phyloP scores from a whole-genome alignment of 2,888 invertebrate species.

The Acronicta leporina region DNA sequence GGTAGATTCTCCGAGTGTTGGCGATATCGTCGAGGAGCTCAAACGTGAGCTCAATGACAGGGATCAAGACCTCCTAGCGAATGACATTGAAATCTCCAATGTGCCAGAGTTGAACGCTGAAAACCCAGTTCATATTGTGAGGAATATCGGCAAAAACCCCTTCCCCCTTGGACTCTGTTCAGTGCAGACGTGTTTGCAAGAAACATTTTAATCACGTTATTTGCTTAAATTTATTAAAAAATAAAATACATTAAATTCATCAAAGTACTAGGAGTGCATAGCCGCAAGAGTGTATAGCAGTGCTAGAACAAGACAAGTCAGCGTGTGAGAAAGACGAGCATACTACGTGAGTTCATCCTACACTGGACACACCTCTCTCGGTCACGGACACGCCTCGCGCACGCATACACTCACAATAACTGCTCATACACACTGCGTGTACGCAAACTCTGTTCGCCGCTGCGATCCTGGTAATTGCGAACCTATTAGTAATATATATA shows the following conservation, averaged over 20 bases:
- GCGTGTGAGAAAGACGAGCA: constrained; percentile 3
- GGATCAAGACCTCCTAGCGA: too few species aligned
- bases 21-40: too few species aligned
- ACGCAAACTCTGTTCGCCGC: not conserved
- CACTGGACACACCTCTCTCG: constrained; percentile 2
- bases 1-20: too few species aligned
- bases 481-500: not conserved
- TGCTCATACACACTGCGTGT: not conserved
- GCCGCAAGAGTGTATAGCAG: not conserved
- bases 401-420: not conserved
- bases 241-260: constrained; percentile 5
- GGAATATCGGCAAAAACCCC: too few species aligned
- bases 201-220: not conserved
- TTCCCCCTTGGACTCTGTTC: constrained; percentile 9
- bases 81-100: too few species aligned
- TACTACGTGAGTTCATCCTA: constrained; percentile 5
- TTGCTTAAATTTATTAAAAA: constrained; percentile 1
- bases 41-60: too few species aligned
- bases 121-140: too few species aligned
- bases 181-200: constrained; percentile 9
- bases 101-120: too few species aligned
- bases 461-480: constrained; percentile 3
- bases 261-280: constrained; percentile 10
- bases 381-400: too few species aligned
- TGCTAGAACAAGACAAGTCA: constrained; percentile 3